Conservation (phyloP, 2,113 vertebrate genomes). For the Dasyornis broadbenti region DNA sequence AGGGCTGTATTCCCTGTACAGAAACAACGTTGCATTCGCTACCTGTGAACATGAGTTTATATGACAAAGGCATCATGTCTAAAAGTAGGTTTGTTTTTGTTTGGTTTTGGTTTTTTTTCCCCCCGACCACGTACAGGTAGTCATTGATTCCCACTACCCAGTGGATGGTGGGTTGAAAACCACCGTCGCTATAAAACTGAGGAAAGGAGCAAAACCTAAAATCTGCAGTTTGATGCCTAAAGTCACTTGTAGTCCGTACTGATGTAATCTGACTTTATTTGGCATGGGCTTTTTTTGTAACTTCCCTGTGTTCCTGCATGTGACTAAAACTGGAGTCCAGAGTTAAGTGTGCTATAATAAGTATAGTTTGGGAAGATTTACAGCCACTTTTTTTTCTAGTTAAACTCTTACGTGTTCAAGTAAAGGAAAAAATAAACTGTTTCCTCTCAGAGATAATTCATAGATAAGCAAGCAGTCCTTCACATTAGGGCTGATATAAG, state of each 20-base stretch:
- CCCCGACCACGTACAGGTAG: neutral
- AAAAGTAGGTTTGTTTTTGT: neutral
- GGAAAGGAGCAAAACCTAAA: neutral
- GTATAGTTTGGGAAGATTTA: neutral
- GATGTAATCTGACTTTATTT: neutral
- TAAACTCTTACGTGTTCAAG: neutral
- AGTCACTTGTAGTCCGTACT: rapidly evolving
- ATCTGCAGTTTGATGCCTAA: neutral
- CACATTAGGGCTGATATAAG: neutral
- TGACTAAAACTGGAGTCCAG: neutral
- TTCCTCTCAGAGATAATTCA: neutral
- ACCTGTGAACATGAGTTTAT: rapidly evolving
- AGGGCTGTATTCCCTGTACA: neutral
- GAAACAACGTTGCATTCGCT: neutral
- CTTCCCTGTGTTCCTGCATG: neutral
- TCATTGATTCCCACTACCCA: neutral
- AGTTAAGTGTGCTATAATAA: neutral
- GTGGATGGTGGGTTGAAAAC: neutral
- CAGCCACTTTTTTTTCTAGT: neutral
- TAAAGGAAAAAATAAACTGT: neutral
- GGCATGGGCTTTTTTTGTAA: neutral
- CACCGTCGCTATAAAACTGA: rapidly evolving
- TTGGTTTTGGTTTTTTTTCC: rapidly evolving
- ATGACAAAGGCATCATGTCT: neutral
- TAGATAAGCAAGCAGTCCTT: neutral